Percentiles rank a stretch among this genome's conserved stretches.
phyloP scores from a whole-genome alignment of 2,888 invertebrate genomes.

The Tridacna gigas region DNA sequence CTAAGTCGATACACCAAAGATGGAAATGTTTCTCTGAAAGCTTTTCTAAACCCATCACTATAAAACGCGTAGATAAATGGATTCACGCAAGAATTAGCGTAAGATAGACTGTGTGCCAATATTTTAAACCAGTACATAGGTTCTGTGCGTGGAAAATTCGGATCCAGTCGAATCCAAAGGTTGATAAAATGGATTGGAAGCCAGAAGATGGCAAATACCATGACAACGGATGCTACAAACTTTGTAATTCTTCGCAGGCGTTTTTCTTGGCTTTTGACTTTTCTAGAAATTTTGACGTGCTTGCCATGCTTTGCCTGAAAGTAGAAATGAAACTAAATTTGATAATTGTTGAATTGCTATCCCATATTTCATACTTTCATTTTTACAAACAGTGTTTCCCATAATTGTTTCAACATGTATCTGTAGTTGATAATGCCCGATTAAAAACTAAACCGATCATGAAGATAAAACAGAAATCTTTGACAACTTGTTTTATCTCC shows the following conservation, averaged over 20 bases:
- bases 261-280: slow-evolving; percentile 59
- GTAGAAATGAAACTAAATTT: not conserved
- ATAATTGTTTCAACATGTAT: too few species aligned
- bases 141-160: slow-evolving; percentile 70
- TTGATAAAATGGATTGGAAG: slow-evolving; percentile 80
- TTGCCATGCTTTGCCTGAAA: slow-evolving; percentile 17
- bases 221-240: slow-evolving; percentile 80
- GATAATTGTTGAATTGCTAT: not conserved
- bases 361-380: not conserved
- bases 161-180: slow-evolving; percentile 70
- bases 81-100: slow-evolving; percentile 81
- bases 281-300: slow-evolving; percentile 37
- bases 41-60: slow-evolving; percentile 81
- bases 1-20: slow-evolving; percentile 61
- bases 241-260: slow-evolving; percentile 73
- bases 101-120: slow-evolving; percentile 79
- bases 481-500: too few species aligned
- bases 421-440: too few species aligned
- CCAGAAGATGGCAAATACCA: slow-evolving; percentile 81
- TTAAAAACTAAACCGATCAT: too few species aligned
- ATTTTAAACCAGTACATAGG: slow-evolving; percentile 72
- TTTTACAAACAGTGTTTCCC: not conserved
- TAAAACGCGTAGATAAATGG: slow-evolving; percentile 82
- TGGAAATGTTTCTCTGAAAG: slow-evolving; percentile 77
- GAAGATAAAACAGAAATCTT: too few species aligned